Percentiles rank a stretch among this genome's conserved stretches.
Conservation (phyloP, 2,888 invertebrate species). For the Camponotus fellah region DNA sequence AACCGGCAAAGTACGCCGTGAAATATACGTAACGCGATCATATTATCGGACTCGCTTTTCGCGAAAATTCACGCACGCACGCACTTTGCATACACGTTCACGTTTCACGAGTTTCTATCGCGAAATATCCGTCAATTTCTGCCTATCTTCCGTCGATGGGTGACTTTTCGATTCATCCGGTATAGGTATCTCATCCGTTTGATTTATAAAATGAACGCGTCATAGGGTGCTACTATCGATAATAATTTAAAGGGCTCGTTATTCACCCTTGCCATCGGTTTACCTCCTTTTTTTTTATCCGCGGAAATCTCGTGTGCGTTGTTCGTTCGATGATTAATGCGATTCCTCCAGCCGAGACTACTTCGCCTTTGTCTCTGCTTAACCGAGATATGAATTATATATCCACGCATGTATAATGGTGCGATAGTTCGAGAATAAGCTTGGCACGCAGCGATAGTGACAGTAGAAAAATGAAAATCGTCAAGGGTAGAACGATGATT, state of each 20-base stretch:
- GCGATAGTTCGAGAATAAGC: background rate
- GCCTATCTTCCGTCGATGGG: background rate
- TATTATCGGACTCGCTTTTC: constrained; percentile 19
- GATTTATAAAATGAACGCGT: constrained; percentile 25
- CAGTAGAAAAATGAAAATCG: background rate
- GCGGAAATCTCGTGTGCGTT: background rate
- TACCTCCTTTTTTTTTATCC: background rate
- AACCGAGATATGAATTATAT: background rate
- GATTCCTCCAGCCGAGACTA: constrained; percentile 15
- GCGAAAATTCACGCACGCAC: background rate
- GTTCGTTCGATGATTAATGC: constrained; percentile 19
- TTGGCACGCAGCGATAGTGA: background rate
- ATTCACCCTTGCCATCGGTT: background rate
- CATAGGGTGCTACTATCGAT: constrained; percentile 2
- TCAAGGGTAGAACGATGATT: constrained; percentile 1
- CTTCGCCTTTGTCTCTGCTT: background rate
- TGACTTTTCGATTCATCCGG: background rate
- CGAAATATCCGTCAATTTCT: constrained; percentile 12
- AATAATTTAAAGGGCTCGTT: constrained; percentile 12
- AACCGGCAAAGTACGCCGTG: constrained; percentile 21
- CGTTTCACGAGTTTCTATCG: constrained; percentile 13
- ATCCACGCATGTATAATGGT: background rate
- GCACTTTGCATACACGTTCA: background rate
- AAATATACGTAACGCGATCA: constrained; percentile 36
- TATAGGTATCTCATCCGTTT: background rate